A percentile compares a stretch with the other conserved stretches of the same genome.
These are phyloP conservation scores for Cryptus viduatorius DNA, from an alignment of 2,888 invertebrate genomes.

Conservation along the genomic window DNA sequence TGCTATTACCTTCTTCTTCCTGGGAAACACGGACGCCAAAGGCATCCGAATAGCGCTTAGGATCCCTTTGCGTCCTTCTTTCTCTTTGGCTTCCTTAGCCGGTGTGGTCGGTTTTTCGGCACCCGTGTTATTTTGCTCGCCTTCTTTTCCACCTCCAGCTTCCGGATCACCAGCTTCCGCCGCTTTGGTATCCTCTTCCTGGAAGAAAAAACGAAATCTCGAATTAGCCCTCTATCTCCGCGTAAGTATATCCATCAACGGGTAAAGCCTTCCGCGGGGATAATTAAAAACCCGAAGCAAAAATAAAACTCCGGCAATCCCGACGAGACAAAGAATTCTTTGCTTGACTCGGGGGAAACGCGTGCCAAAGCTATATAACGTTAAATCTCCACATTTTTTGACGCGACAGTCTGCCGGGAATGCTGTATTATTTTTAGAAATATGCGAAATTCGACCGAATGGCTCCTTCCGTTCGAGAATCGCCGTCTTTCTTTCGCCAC, in stretches of 20 bases:
- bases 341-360: not conserved
- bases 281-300: not conserved
- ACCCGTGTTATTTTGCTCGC: constrained; percentile 73
- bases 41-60: constrained; percentile 88
- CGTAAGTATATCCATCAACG: not conserved
- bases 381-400: not conserved
- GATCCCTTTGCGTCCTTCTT: constrained; percentile 83
- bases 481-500: not conserved
- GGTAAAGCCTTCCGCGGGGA: not conserved
- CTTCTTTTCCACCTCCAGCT: constrained; percentile 76
- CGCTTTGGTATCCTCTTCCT: constrained; percentile 81
- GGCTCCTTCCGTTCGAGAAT: not conserved
- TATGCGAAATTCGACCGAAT: not conserved
- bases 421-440: not conserved
- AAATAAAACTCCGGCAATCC: not conserved
- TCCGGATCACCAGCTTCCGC: constrained; percentile 77
- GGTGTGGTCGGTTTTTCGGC: constrained; percentile 79
- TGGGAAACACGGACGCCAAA: constrained; percentile 86
- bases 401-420: not conserved
- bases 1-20: constrained; percentile 79
- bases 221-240: not conserved
- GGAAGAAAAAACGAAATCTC: constrained; percentile 35
- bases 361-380: too few relatives aligned
- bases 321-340: not conserved
- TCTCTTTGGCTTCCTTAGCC: constrained; percentile 76